Percentiles rank a stretch among this genome's conserved stretches.
Evolutionary conservation across 2,797 vertebrate genomes (phyloP).

Genomic region (Chlorospingus semifuscus): DNA sequence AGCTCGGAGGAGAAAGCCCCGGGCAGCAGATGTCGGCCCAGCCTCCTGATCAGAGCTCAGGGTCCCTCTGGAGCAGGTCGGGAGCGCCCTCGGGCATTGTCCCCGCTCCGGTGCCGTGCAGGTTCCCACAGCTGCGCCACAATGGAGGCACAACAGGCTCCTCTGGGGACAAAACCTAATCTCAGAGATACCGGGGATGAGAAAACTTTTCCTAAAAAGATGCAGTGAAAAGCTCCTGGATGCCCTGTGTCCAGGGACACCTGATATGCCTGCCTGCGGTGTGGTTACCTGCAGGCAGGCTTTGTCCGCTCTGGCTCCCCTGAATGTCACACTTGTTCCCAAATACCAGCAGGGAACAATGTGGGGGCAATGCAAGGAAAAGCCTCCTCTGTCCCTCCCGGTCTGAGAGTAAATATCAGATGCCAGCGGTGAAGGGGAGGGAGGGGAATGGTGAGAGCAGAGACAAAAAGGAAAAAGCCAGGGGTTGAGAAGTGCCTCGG

Average conservation of each 20-base stretch:
- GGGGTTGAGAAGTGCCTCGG: neutral
- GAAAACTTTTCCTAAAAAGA: conserved; percentile 73
- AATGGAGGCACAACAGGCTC: conserved; percentile 67
- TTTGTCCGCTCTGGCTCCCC: conserved; percentile 52
- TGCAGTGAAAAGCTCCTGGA: conserved; percentile 54
- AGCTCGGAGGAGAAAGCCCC: neutral
- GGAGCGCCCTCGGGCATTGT: conserved; percentile 49
- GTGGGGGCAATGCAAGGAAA: conserved; percentile 18
- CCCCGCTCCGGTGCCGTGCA: neutral
- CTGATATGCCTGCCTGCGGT: conserved; percentile 46
- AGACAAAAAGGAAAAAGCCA: neutral
- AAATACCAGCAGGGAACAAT: conserved; percentile 41
- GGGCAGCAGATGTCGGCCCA: conserved; percentile 21
- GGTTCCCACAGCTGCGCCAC: conserved; percentile 74
- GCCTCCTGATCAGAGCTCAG: neutral
- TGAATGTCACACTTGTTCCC: conserved; percentile 73
- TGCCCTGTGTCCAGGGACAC: conserved; percentile 62
- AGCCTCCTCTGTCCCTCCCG: conserved; percentile 26
- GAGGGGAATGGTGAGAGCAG: neutral
- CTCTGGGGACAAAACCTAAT: conserved; percentile 77
- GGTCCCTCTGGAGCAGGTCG: neutral
- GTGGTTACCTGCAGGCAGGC: conserved; percentile 51
- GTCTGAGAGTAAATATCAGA: conserved; percentile 46
- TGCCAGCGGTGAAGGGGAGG: neutral
- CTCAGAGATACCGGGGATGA: conserved; percentile 66